Percentiles rank a stretch among this genome's conserved stretches.
phyloP scores from a whole-genome alignment of 2,797 vertebrate species.

The Furcifer pardalis region DNA sequence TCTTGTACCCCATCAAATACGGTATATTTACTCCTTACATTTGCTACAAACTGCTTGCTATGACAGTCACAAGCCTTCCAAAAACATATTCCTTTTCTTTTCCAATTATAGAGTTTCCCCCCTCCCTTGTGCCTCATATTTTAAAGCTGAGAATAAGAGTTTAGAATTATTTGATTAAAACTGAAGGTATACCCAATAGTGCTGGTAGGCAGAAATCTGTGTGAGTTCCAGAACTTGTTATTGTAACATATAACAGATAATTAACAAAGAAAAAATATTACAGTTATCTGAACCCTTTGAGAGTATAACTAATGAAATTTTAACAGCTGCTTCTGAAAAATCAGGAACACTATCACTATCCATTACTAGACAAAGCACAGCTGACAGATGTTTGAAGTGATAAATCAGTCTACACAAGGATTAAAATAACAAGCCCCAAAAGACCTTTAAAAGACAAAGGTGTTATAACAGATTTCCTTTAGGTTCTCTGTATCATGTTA shows the following conservation, averaged over 20 bases:
- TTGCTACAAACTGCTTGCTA: not conserved
- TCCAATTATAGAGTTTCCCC: not conserved
- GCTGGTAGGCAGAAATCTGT: constrained; percentile 47
- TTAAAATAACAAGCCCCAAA: constrained; percentile 76
- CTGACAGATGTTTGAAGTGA: constrained; percentile 79
- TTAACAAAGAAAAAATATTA: constrained; percentile 83
- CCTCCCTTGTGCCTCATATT: not conserved
- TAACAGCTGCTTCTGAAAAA: constrained; percentile 78
- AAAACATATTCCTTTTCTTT: not conserved
- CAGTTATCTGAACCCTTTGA: constrained; percentile 73
- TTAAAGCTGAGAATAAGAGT: constrained; percentile 8
- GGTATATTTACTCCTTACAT: not conserved
- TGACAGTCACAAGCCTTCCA: not conserved
- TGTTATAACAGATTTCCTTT: constrained; percentile 67
- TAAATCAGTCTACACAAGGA: constrained; percentile 75
- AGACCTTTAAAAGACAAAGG: constrained; percentile 73
- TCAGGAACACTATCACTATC: constrained; percentile 70
- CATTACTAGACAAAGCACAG: constrained; percentile 77
- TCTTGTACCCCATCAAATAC: too few relatives aligned
- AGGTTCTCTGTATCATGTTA: constrained; percentile 57
- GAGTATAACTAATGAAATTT: constrained; percentile 77
- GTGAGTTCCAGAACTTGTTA: constrained; percentile 65
- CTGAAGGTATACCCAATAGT: constrained; percentile 31
- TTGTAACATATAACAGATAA: constrained; percentile 72
- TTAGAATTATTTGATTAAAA: constrained; percentile 34